phyloP scores from a whole-genome alignment of 1,140 invertebrate species.

The Magallana ariakensis region DNA sequence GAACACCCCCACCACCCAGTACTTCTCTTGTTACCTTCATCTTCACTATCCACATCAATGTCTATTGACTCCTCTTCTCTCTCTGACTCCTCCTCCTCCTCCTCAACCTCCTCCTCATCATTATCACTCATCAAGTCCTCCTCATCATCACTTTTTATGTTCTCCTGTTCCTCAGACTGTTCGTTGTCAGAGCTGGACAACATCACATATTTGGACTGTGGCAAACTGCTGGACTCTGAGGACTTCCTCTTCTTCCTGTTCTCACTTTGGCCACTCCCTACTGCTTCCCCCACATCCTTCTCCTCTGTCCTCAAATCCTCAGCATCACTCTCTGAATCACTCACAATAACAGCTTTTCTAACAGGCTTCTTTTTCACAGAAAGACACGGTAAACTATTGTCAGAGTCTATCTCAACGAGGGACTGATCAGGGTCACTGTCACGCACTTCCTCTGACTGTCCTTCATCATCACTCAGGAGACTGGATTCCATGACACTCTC shows the following conservation, averaged over 20 bases:
- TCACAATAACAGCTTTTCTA: slow-evolving; percentile 1
- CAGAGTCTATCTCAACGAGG: neutral
- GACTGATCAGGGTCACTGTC: neutral
- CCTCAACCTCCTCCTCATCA: neutral
- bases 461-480: neutral
- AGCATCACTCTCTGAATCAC: slow-evolving; percentile 20
- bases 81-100: neutral
- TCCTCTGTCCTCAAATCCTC: neutral
- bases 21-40: slow-evolving; percentile 24
- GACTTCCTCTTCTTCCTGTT: slow-evolving; percentile 10
- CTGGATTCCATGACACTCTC: slow-evolving; percentile 2
- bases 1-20: neutral
- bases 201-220: slow-evolving; percentile 6
- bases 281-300: neutral
- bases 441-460: neutral
- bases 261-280: neutral
- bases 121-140: neutral
- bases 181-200: slow-evolving; percentile 21
- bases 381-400: neutral
- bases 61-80: neutral
- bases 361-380: neutral
- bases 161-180: neutral
- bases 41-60: neutral
- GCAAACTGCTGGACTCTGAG: neutral
- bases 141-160: neutral